These are phyloP conservation scores for Urocynchramus pylzowi DNA, from an alignment of 2,113 vertebrate species.

Conservation along the genomic window DNA sequence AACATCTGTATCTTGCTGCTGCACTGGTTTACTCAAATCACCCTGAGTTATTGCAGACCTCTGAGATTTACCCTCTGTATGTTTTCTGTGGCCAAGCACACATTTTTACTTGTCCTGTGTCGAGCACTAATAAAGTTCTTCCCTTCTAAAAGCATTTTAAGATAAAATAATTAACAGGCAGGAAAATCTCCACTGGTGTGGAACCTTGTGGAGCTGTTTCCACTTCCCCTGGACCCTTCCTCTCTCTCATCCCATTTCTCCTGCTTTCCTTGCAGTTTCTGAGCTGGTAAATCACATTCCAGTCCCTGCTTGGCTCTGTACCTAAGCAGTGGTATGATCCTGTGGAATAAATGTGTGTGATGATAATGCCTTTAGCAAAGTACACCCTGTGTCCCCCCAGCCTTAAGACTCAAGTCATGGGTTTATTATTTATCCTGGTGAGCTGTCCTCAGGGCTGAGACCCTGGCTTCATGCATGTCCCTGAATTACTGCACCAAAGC, in stretches of 20 bases:
- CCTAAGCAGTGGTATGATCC: background rate
- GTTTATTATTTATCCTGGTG: background rate
- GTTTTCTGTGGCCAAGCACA: background rate
- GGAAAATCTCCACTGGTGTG: background rate
- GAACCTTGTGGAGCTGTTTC: background rate
- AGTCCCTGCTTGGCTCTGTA: background rate
- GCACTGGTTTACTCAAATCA: background rate
- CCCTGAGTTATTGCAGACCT: background rate
- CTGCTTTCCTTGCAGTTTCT: background rate
- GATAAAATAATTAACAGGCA: background rate
- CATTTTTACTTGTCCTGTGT: background rate
- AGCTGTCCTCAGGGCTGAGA: background rate
- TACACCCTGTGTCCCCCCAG: background rate
- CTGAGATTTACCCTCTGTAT: background rate
- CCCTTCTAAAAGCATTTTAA: background rate
- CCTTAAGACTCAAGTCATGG: background rate
- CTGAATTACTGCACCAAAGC: slow-evolving; percentile 11
- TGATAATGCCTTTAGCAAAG: background rate
- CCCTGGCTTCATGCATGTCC: background rate
- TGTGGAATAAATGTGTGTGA: background rate
- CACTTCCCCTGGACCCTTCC: background rate
- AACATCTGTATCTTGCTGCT: background rate
- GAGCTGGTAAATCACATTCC: background rate
- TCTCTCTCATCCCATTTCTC: background rate
- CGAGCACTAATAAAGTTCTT: background rate